Conservation (phyloP, 2,113 vertebrate species). For the Lasiurus borealis region DNA sequence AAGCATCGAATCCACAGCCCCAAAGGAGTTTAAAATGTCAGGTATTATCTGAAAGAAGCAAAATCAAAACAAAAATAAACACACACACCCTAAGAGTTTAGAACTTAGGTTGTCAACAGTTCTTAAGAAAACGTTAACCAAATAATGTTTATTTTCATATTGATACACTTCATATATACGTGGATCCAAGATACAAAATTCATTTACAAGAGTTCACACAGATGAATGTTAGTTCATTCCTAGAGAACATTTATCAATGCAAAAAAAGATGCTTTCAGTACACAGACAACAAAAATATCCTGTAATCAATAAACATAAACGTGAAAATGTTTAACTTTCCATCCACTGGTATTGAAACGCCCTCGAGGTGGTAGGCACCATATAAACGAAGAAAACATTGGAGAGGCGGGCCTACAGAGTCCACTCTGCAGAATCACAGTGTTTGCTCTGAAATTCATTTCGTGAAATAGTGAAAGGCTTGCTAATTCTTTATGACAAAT, state of each 20-base stretch:
- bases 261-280: slow-evolving; percentile 79
- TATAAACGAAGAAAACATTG: slow-evolving; percentile 65
- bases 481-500: slow-evolving; percentile 72
- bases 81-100: not conserved
- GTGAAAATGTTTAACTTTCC: slow-evolving; percentile 69
- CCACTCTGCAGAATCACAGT: slow-evolving; percentile 82
- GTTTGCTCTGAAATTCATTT: slow-evolving; percentile 79
- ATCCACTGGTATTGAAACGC: slow-evolving; percentile 65
- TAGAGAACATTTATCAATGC: slow-evolving; percentile 82
- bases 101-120: not conserved
- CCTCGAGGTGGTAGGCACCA: slow-evolving; percentile 63
- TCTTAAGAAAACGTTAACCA: slow-evolving; percentile 77
- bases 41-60: slow-evolving; percentile 5
- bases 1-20: not conserved
- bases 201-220: slow-evolving; percentile 85
- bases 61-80: not conserved
- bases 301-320: slow-evolving; percentile 75
- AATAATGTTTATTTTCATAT: slow-evolving; percentile 86
- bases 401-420: slow-evolving; percentile 70
- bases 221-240: slow-evolving; percentile 84
- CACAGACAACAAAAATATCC: slow-evolving; percentile 80
- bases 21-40: not conserved
- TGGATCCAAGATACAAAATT: slow-evolving; percentile 85
- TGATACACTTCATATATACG: slow-evolving; percentile 84
- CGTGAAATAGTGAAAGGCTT: slow-evolving; percentile 75